phyloP scores from a whole-genome alignment of 23 tunicate species.

The Styela plicata region DNA sequence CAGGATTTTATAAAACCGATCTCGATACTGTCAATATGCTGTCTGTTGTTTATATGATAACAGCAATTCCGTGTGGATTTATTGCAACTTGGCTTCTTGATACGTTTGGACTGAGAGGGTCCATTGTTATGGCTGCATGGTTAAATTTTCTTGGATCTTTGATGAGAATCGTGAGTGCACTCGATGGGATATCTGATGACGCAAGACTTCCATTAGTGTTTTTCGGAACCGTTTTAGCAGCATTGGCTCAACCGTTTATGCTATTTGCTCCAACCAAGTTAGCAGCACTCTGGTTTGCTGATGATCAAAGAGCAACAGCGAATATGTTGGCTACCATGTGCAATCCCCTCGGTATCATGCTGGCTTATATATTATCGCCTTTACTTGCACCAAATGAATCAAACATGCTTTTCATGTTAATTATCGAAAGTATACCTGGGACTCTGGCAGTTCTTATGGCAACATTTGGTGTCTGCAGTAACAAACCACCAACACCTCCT shows the following conservation, averaged over 20 bases:
- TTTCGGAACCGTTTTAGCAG: conserved; percentile 51
- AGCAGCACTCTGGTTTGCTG: conserved; percentile 71
- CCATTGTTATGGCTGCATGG: conserved; percentile 49
- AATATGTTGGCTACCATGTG: conserved; percentile 45
- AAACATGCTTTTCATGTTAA: conserved; percentile 48
- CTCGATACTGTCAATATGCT: conserved; percentile 54
- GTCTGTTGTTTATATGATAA: conserved; percentile 58
- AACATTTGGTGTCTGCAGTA: conserved; percentile 26
- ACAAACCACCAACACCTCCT: conserved; percentile 45
- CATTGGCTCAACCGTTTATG: conserved; percentile 59
- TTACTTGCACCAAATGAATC: conserved; percentile 35
- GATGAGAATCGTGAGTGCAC: conserved; percentile 45
- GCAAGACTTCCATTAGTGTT: conserved; percentile 47
- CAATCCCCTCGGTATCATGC: conserved; percentile 58
- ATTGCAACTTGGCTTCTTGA: conserved; percentile 54
- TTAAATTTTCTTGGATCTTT: conserved; percentile 34
- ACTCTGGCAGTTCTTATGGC: conserved; percentile 39
- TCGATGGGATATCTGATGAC: conserved; percentile 16
- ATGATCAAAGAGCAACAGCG: conserved; percentile 55
- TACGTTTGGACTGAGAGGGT: conserved; percentile 38
- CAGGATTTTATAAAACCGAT: conserved; percentile 43
- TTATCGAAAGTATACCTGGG: conserved; percentile 37
- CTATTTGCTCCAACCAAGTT: conserved; percentile 54
- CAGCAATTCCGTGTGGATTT: conserved; percentile 51
- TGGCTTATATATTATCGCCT: conserved; percentile 48